Evolutionary conservation across 1,140 invertebrate species (phyloP), one percentile per base, ranked within the genome.

Genomic region (Drosophila neocordata): DNA sequence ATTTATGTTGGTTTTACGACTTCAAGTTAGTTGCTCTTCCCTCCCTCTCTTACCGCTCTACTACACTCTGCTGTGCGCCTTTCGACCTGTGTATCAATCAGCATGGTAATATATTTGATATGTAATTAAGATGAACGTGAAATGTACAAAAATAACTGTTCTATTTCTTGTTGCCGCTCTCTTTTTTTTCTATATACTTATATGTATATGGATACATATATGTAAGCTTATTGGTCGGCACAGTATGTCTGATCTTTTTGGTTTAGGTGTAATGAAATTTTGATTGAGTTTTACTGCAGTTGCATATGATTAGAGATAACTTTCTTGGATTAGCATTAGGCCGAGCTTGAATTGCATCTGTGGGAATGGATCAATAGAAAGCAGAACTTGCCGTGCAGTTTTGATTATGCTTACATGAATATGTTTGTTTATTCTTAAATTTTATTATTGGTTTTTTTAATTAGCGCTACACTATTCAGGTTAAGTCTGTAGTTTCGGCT

Each of bases 1-100:
- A 87, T 88, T 88, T 88, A 88, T 88, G 83, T 82, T 88, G 63
- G 68, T 89, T 89, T 88, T 88, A 87, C 79, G 78, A 68, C 22
- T 41, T 22, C n/a, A 58, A 63, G 67, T 76, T 77, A 55, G 61
- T 60, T 58, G 61, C 18, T 52, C n/a, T 22, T 48, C 20, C 48
- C 13, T 52, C 35, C 6, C 41, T 31, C 27, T 6, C 2, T 6
- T 31, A 3, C 27, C 27, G 4, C 4, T 7, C 27, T 24, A 4
- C 22, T 24, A 4, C 27, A 31, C 27, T 31, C 4, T 12, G 1
- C 12, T 20, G 48, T 51, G 37, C 27, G 3, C 3, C 2, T 31
- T 5, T 31, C 34, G 59, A 48, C 64, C 37, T 41, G 35, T 62
- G 75, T 56, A 89, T 88, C 83, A 89, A 83, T 88, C 83, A 79